Conservation (phyloP, 2,113 vertebrate species). For the Alexandromys fortis region DNA sequence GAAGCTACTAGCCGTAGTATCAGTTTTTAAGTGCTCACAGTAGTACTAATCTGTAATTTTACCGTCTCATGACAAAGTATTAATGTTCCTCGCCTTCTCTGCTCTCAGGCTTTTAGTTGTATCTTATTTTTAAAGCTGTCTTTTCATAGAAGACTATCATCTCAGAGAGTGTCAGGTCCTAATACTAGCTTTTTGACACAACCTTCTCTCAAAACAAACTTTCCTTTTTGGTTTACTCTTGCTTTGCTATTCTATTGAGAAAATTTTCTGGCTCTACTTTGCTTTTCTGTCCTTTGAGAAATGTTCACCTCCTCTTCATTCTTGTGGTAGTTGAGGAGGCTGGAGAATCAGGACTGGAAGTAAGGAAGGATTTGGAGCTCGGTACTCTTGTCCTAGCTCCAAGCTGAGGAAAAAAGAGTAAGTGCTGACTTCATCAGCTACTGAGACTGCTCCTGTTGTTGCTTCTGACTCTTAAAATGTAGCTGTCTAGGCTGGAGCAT, state of each 20-base stretch:
- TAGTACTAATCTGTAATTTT: constrained; percentile 18
- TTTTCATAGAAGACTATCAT: constrained; percentile 41
- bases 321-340: not conserved
- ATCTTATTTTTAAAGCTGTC: constrained; percentile 35
- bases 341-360: constrained; percentile 51
- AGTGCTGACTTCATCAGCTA: constrained; percentile 58
- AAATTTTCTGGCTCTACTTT: not conserved
- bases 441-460: constrained; percentile 55
- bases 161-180: constrained; percentile 10
- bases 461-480: constrained; percentile 67
- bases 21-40: constrained; percentile 53
- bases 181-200: constrained; percentile 14
- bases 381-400: constrained; percentile 37
- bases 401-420: constrained; percentile 66
- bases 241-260: not conserved
- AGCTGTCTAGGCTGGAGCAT: constrained; percentile 59
- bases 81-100: constrained; percentile 14
- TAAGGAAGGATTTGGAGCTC: constrained; percentile 59
- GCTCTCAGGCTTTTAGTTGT: constrained; percentile 1
- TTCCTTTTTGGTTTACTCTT: constrained; percentile 48
- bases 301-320: constrained; percentile 29
- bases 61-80: constrained; percentile 51
- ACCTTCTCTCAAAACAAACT: constrained; percentile 28
- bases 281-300: constrained; percentile 23
- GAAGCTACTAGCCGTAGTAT: constrained; percentile 52